Conservation (phyloP, 2,113 vertebrate genomes). For the Leucopsar rothschildi region DNA sequence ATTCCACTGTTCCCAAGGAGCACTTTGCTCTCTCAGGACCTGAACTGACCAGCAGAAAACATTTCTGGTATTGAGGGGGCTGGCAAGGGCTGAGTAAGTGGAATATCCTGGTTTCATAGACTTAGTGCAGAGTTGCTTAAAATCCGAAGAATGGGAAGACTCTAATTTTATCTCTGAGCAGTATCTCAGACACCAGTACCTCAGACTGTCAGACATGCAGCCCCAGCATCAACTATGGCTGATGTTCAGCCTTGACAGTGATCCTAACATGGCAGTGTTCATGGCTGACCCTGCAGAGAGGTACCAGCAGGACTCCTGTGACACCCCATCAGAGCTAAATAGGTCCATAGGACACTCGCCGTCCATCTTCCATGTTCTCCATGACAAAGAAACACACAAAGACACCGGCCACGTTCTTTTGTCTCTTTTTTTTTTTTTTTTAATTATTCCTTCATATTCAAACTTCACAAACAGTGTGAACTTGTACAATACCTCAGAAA, state of each 20-base stretch:
- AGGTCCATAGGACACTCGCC: fast-evolving
- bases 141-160: neutral
- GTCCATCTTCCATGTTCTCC: neutral
- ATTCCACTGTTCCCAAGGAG: neutral
- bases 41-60: neutral
- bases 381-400: slow-evolving; percentile 34
- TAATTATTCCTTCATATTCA: slow-evolving; percentile 89
- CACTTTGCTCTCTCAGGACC: neutral
- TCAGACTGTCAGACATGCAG: neutral
- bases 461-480: slow-evolving; percentile 90
- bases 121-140: neutral
- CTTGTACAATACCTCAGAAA: slow-evolving; percentile 88
- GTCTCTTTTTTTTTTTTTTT: slow-evolving; percentile 69
- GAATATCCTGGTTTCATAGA: neutral
- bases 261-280: fast-evolving
- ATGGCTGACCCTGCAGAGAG: neutral
- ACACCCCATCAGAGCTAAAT: fast-evolving
- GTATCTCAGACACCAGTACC: neutral
- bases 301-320: neutral
- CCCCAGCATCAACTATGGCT: neutral
- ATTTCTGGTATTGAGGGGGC: neutral
- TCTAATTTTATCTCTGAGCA: neutral
- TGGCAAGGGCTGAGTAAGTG: neutral
- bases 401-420: slow-evolving; percentile 59
- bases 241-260: neutral